phyloP scores from a whole-genome alignment of 2,113 vertebrate genomes.

The Corvus hawaiiensis region DNA sequence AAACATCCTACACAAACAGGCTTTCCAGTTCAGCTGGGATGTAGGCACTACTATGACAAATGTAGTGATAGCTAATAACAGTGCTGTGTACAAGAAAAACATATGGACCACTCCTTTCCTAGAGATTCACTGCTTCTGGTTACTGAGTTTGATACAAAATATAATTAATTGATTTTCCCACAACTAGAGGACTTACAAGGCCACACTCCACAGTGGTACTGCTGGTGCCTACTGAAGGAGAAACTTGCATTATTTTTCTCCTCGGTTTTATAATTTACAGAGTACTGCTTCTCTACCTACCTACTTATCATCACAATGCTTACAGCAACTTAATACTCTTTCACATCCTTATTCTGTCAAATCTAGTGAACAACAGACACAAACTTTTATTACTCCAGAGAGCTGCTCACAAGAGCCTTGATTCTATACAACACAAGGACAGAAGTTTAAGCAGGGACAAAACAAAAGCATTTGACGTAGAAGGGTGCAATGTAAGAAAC shows the following conservation, averaged over 20 bases:
- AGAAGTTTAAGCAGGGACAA: neutral
- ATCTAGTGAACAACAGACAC: neutral
- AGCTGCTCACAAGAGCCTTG: neutral
- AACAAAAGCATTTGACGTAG: neutral
- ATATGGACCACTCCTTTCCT: neutral
- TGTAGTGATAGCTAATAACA: neutral
- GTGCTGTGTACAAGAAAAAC: neutral
- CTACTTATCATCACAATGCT: neutral
- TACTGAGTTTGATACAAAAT: neutral
- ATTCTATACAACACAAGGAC: neutral
- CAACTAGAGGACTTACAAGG: neutral
- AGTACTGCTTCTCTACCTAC: neutral
- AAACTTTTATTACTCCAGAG: neutral
- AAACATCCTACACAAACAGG: neutral
- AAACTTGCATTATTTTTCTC: neutral
- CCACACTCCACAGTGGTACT: neutral
- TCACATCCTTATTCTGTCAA: neutral
- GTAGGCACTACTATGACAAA: neutral
- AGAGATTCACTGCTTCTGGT: neutral
- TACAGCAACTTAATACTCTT: neutral
- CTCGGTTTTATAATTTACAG: neutral
- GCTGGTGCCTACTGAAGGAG: neutral
- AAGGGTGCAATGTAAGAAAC: neutral
- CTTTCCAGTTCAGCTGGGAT: neutral
- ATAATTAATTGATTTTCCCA: neutral